Evolutionary conservation across 2,797 vertebrate genomes (phyloP).

Genomic region (Enteromius viviparus): DNA sequence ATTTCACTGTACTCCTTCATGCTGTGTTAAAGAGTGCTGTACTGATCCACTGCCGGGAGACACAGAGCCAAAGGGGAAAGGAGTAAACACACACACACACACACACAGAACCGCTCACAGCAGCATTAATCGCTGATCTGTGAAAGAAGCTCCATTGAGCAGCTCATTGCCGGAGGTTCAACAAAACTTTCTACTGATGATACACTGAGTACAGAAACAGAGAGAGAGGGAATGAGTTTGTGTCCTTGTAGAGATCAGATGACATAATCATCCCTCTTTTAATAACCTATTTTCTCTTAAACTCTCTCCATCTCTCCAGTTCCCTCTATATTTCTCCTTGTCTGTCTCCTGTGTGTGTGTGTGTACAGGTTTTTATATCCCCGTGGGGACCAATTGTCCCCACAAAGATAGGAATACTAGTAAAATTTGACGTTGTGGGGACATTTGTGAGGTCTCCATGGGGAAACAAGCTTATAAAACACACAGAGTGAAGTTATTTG

Average conservation of each 20-base stretch:
- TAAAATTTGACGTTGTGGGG: no score
- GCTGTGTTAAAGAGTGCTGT: slow-evolving; percentile 9
- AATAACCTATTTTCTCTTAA: slow-evolving; percentile 29
- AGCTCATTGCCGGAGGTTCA: slow-evolving; percentile 4
- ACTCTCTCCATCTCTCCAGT: slow-evolving; percentile 2
- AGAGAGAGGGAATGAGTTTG: background rate
- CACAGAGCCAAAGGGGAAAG: background rate
- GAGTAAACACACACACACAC: background rate
- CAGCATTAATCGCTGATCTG: background rate
- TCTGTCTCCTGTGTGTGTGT: background rate
- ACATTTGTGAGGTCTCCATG: no score
- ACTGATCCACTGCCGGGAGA: slow-evolving; percentile 2
- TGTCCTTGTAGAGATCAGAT: slow-evolving; percentile 24
- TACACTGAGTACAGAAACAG: background rate
- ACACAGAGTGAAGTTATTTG: no score
- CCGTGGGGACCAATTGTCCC: no score
- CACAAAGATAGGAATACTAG: no score
- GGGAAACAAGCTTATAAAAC: no score
- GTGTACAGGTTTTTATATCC: no score
- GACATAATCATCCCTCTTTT: slow-evolving; percentile 26
- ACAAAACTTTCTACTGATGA: slow-evolving; percentile 4
- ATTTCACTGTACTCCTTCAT: slow-evolving; percentile 17
- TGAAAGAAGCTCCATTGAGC: slow-evolving; percentile 29
- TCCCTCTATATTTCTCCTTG: slow-evolving; percentile 1
- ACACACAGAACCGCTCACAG: background rate